These are phyloP conservation scores for Drosophila saltans DNA, from an alignment of 1,140 invertebrate genomes.

Conservation along the genomic window DNA sequence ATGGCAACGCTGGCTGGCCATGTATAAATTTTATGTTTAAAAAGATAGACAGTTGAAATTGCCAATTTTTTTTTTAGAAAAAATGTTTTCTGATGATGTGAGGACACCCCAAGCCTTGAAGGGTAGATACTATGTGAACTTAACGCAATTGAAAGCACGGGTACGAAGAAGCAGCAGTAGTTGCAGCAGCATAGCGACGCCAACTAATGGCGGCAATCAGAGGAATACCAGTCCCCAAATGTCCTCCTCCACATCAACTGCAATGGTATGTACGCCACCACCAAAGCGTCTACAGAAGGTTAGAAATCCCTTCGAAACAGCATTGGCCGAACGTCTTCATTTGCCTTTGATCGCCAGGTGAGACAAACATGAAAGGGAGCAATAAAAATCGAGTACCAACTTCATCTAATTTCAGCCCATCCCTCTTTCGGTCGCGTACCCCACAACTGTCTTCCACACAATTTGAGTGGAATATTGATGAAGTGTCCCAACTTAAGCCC, in stretches of 20 bases:
- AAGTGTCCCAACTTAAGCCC: slow-evolving; percentile 84
- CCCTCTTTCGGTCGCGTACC: slow-evolving; percentile 72
- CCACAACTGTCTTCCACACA: slow-evolving; percentile 82
- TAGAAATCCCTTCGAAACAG: slow-evolving; percentile 77
- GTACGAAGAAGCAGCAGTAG: slow-evolving; percentile 33
- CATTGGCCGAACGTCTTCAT: slow-evolving; percentile 72
- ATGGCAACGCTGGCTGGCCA: slow-evolving; percentile 23
- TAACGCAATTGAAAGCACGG: slow-evolving; percentile 52
- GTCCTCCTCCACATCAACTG: slow-evolving; percentile 18
- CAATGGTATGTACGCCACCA: slow-evolving; percentile 68
- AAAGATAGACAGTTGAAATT: slow-evolving; percentile 30
- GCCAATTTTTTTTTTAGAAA: slow-evolving; percentile 15
- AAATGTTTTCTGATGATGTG: slow-evolving; percentile 66
- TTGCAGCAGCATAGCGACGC: slow-evolving; percentile 45
- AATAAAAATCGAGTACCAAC: neutral
- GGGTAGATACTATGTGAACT: slow-evolving; percentile 46
- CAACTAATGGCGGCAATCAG: slow-evolving; percentile 68
- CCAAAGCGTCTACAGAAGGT: slow-evolving; percentile 75
- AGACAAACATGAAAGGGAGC: neutral
- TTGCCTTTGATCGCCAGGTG: slow-evolving; percentile 81
- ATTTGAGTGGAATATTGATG: slow-evolving; percentile 85
- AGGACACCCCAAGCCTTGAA: slow-evolving; percentile 65
- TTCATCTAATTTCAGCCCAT: slow-evolving; percentile 57
- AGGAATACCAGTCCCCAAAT: slow-evolving; percentile 67
- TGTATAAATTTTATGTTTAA: slow-evolving; percentile 22